Evolutionary conservation across 2,113 vertebrate genomes (phyloP), one percentile per base, ranked within the genome.

Genomic region (Salminus brasiliensis): DNA sequence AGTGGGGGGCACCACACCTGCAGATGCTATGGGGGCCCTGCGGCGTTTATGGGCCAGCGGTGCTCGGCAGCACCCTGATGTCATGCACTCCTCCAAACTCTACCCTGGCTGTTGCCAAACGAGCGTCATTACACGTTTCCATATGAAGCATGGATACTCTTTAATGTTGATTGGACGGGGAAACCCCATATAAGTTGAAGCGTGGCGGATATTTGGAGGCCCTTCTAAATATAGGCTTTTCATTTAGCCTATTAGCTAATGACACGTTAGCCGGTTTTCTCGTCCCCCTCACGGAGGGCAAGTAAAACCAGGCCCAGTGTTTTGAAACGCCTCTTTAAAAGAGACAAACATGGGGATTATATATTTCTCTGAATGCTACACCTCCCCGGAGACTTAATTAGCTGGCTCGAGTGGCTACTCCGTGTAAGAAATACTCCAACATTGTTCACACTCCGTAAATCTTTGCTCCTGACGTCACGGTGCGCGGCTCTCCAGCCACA

Each of bases 391-490:
- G 95, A 95, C 93, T 95, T 95, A 95, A 96, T 96, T 96, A 96
- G 94, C 94, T 94, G 93, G 93, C 93, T 94, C 91, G 94, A 95
- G 94, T 91, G 88, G 93, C 81, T 85, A 88, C 92, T 92, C 91
- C 92, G 90, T 95, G 93, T 93, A 89, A 85, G 95, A 97, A 96
- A 95, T 94, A 93, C 94, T 95, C 94, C 93, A 94, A 95, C 94
- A 94, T 94, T 92, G 92, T 95, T 95, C 94, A 91, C 95, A 96
- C 94, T 93, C 93, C 92, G 94, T 97, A 97, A 98, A 97, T 97
- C 93, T 95, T 92, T 90, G 87, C 91, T 62, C 92, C 92, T 86
- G 93, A 93, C 93, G 93, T 96, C 94, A 93, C 93, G 93, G 93
- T 92, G 94, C 93, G 93, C 95, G 92, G 94, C 92, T 90, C 92